Evolutionary conservation across 2,888 invertebrate genomes (phyloP).

Genomic region (Acleris literana): DNA sequence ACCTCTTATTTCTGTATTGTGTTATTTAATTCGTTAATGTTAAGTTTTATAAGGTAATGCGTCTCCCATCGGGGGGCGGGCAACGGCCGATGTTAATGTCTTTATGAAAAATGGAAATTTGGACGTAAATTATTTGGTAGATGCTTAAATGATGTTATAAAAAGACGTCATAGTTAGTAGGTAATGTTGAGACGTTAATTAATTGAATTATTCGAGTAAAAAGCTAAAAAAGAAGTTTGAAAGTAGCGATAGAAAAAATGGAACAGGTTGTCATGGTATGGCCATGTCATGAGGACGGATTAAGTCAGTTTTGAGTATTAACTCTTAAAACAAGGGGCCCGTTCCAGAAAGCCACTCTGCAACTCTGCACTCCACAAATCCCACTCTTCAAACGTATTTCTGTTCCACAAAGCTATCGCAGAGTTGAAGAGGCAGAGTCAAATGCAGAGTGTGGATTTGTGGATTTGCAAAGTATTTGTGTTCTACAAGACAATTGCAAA

Average conservation of each 20-base stretch:
- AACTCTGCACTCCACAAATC: no score
- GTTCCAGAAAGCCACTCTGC: no score
- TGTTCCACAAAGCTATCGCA: no score
- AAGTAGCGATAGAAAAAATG: background rate
- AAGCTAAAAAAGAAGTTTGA: background rate
- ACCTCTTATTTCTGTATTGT: slow-evolving; percentile 23
- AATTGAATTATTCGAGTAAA: background rate
- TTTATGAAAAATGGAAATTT: slow-evolving; percentile 11
- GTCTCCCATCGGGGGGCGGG: slow-evolving; percentile 33
- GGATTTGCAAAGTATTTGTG: no score
- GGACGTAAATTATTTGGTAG: background rate
- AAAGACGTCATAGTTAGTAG: background rate
- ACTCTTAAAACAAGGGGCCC: no score
- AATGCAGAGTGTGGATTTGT: no score
- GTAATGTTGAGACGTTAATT: background rate
- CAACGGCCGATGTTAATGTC: slow-evolving; percentile 18
- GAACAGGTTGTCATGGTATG: no score
- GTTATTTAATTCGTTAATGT: slow-evolving; percentile 32
- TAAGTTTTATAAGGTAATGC: slow-evolving; percentile 20
- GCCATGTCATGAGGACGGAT: no score
- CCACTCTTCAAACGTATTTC: no score
- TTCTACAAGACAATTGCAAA: no score
- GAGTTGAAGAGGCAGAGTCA: no score
- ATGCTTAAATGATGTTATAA: background rate
- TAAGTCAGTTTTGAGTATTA: no score